These are phyloP conservation scores for Centroberyx gerrardi DNA, from an alignment of 2,797 vertebrate genomes.

Conservation along the genomic window DNA sequence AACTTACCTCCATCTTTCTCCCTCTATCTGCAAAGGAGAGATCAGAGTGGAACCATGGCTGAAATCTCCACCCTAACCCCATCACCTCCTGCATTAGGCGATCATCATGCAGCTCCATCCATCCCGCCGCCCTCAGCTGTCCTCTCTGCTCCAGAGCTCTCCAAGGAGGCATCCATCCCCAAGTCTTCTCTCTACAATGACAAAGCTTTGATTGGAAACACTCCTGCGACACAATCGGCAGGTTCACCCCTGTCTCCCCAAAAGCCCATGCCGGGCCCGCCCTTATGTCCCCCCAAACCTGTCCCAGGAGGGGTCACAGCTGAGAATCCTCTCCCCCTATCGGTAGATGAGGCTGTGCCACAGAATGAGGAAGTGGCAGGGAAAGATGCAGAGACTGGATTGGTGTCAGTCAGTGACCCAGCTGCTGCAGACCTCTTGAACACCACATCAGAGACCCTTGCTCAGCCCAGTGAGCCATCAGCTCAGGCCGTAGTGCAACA, in stretches of 20 bases:
- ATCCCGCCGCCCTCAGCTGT: conserved; percentile 62
- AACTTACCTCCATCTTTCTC: conserved; percentile 9
- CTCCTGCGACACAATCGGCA: conserved; percentile 21
- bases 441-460: background rate
- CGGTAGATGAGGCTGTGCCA: conserved; percentile 33
- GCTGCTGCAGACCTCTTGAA: conserved; percentile 18
- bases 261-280: background rate
- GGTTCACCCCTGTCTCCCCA: conserved; percentile 1
- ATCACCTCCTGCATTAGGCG: conserved; percentile 77
- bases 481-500: conserved; percentile 27
- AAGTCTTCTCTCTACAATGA: conserved; percentile 82
- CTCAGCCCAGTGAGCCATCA: conserved; percentile 33
- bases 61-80: conserved; percentile 83
- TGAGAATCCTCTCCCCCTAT: conserved; percentile 22
- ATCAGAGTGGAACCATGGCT: conserved; percentile 80
- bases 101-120: conserved; percentile 71
- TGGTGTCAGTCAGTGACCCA: conserved; percentile 2
- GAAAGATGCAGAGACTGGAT: conserved; percentile 30
- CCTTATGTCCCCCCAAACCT: conserved; percentile 23
- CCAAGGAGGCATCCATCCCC: conserved; percentile 54
- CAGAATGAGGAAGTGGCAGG: conserved; percentile 29
- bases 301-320: background rate
- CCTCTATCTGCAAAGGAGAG: conserved; percentile 57
- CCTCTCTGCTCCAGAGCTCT: conserved; percentile 58
- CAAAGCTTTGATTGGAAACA: conserved; percentile 63